phyloP scores from a whole-genome alignment of 2,888 invertebrate species.

The Thysanoteuthis rhombus region DNA sequence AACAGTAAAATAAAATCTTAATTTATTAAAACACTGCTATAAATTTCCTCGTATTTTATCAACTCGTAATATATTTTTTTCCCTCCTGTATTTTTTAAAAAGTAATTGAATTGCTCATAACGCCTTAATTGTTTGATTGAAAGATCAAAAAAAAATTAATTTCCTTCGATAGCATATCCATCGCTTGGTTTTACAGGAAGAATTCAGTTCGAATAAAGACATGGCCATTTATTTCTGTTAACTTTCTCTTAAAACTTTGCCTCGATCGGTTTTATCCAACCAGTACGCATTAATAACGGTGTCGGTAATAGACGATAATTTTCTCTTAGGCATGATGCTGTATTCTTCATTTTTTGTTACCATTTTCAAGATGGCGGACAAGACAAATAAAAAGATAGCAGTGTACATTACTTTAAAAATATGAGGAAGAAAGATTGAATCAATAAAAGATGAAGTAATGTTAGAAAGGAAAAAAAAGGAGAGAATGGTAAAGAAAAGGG shows the following conservation, averaged over 20 bases:
- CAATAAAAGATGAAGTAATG: too few species aligned
- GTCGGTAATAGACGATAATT: not conserved
- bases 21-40: not conserved
- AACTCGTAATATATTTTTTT: not conserved
- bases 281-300: not conserved
- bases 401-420: not conserved
- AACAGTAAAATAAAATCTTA: not conserved
- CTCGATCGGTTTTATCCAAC: not conserved
- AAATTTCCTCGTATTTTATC: not conserved
- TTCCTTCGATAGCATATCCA: not conserved
- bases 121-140: not conserved
- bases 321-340: not conserved
- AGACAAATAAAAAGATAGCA: not conserved
- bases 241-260: not conserved
- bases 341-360: not conserved
- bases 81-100: not conserved
- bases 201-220: not conserved
- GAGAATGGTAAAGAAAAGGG: too few species aligned
- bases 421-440: too few species aligned
- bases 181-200: not conserved
- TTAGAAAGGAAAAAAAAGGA: too few species aligned
- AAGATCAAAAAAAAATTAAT: not conserved
- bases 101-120: not conserved
- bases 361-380: not conserved
- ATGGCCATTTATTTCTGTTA: not conserved